Conservation (phyloP, 1,140 invertebrate species). For the Cepaea nemoralis region DNA sequence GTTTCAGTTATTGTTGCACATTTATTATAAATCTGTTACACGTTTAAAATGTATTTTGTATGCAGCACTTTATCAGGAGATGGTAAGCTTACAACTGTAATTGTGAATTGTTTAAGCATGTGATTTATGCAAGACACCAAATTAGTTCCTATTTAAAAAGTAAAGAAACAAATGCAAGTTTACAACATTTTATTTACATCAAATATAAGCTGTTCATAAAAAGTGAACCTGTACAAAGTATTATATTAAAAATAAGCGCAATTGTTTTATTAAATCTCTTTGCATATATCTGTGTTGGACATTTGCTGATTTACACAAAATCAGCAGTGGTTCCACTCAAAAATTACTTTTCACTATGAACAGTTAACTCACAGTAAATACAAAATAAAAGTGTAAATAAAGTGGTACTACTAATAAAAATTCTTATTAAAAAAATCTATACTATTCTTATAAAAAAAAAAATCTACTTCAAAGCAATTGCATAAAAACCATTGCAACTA, state of each 20-base stretch:
- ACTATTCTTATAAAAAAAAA: no score
- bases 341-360: neutral
- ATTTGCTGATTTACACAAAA: conserved; percentile 31
- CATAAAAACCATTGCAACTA: no score
- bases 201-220: conserved; percentile 31
- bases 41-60: neutral
- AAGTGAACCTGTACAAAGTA: conserved; percentile 35
- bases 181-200: conserved; percentile 32
- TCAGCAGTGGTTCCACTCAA: conserved; percentile 39
- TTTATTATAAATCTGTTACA: neutral
- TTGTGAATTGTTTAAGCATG: neutral
- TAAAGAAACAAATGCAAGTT: neutral
- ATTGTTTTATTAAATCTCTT: neutral
- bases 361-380: neutral
- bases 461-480: no score
- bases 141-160: conserved; percentile 13
- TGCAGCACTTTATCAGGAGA: neutral
- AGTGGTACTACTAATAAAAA: neutral
- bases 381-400: neutral
- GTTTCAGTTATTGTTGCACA: neutral
- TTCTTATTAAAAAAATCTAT: neutral
- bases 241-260: conserved; percentile 1
- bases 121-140: neutral
- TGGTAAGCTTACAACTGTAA: neutral
- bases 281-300: conserved; percentile 31